Evolutionary conservation across 2,888 invertebrate species (phyloP).

Genomic region (Eumerus sabulonum): DNA sequence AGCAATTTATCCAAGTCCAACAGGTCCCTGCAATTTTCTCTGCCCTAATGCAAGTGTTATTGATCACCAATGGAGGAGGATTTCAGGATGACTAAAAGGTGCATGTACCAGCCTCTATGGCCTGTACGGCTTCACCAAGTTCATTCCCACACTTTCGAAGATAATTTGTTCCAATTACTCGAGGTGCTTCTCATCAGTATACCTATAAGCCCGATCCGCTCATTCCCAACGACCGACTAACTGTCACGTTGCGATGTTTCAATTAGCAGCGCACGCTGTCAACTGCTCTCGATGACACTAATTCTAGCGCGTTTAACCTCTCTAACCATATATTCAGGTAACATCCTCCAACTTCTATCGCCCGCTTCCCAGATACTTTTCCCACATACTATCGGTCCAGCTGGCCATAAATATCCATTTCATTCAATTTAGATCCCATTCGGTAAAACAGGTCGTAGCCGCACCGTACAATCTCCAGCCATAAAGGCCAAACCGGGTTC

Average conservation of each 20-base stretch:
- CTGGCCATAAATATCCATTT: conserved; percentile 66
- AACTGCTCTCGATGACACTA: conserved; percentile 54
- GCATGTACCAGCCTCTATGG: too few species aligned
- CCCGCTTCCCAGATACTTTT: too few species aligned
- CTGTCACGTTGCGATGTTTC: conserved; percentile 52
- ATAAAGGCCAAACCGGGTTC: conserved; percentile 61
- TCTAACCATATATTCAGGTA: conserved; percentile 26
- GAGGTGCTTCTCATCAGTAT: conserved; percentile 20
- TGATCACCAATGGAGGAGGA: too few species aligned
- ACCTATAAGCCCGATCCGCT: conserved; percentile 4
- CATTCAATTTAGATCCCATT: conserved; percentile 60
- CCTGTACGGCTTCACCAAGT: too few species aligned
- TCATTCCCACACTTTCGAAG: conserved; percentile 33
- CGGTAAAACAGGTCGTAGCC: conserved; percentile 54
- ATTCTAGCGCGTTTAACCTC: conserved; percentile 63
- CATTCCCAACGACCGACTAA: conserved; percentile 8
- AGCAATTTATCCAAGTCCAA: too few species aligned
- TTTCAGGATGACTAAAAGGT: too few species aligned
- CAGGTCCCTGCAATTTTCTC: too few species aligned
- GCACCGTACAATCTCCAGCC: conserved; percentile 32
- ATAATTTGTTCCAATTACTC: conserved; percentile 20
- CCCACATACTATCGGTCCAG: conserved; percentile 52
- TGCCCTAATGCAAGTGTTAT: too few species aligned
- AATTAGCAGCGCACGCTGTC: conserved; percentile 64
- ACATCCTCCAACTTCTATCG: conserved; percentile 14